Evolutionary conservation across 1,140 invertebrate genomes (phyloP), one percentile per base, ranked within the genome.

Genomic region (Ceratina australensis): DNA sequence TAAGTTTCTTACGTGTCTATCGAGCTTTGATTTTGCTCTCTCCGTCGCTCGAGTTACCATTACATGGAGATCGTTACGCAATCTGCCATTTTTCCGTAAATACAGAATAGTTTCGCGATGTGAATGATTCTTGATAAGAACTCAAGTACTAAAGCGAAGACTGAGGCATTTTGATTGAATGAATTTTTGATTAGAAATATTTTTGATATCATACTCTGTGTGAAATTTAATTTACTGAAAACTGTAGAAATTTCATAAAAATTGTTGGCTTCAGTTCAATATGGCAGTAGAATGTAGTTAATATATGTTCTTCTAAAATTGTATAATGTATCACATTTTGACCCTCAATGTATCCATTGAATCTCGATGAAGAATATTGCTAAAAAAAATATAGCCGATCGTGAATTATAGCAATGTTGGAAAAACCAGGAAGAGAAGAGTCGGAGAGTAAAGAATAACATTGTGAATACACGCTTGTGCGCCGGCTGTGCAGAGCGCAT

Each of bases 21-120:
- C 79, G 79, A 86, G 73, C 78, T 74, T 79, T 80, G 76, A 67
- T 67, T 80, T 59, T 79, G 72, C 78, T 78, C 63, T 78, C 52
- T 72, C 64, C 61, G 67, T 81, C 69, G 64, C 82, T 82, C 61
- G 66, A 71, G 24, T 76, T 56, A 69, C 63, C 54, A 85, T 81
- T 74, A 85, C 67, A 61, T 10, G 26, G 26, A n/a, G 13, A 3
- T 54, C 10, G 12, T 80, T 64, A 64, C 79, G 78, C 33, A 63
- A 76, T 72, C 42, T 50, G 42, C 26, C 68, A 69, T 68, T 72
- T 76, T 16, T 80, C n/a, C 42, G 78, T 75, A 78, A 82, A 77
- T 73, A 82, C 73, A 47, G 52, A 75, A 78, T 52, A 50, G 57
- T n/a, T n/a, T n/a, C n/a, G n/a, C n/a, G n/a, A n/a, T n/a, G n/a